Base-by-base conservation (phyloP, 2,797 vertebrate species). In the Dendrocincla tyrannina region DNA sequence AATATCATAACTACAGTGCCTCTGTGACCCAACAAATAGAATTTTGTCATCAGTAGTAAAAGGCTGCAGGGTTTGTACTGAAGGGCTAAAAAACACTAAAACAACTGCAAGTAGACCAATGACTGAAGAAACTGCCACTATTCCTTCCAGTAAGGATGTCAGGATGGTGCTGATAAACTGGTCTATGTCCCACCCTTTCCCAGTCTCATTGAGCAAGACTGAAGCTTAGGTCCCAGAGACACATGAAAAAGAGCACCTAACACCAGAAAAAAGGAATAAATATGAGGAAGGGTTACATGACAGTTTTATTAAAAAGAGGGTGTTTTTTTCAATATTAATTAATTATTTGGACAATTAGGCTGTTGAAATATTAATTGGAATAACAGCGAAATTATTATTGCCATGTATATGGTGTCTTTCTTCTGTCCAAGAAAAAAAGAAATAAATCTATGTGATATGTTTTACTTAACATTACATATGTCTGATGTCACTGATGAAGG, bases 381-480 rank as follows among this genome's bases (percentile, higher is more conserved):
- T 53, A 81, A 37, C 9, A 41, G 9, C 32, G 56, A 56, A 50
- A 63, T 52, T 35, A 37, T 62, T 63, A 56, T 52, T 60, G 32
- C 12, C 30, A 64, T 4, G 1, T 44, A 56, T 27, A 16, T 13
- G 3, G 2, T 23, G 25, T 41, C 28, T 80, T 74, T 4, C 3
- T 37, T 73, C 73, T 72, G 16, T 16, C 28, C 9, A 56, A 33
- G 46, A 55, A 41, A 41, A 44, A 44, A 17, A 33, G 63, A 47
- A 72, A 41, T 16, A 1, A 58, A 46, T 1, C 5, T 0, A 30
- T 5, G 6, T 52, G 47, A 46, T 62, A 47, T 33, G 3, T 68
- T 89, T 89, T 70, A 64, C 2, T 62, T 77, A 59, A 69, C 2
- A 35, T 70, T 47, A 16, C 8, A 37, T 8, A 5, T 49, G 13